A percentile compares a stretch with the other conserved stretches of the same genome.
Conservation (phyloP, 2,797 vertebrate species). For the Momotus momota region DNA sequence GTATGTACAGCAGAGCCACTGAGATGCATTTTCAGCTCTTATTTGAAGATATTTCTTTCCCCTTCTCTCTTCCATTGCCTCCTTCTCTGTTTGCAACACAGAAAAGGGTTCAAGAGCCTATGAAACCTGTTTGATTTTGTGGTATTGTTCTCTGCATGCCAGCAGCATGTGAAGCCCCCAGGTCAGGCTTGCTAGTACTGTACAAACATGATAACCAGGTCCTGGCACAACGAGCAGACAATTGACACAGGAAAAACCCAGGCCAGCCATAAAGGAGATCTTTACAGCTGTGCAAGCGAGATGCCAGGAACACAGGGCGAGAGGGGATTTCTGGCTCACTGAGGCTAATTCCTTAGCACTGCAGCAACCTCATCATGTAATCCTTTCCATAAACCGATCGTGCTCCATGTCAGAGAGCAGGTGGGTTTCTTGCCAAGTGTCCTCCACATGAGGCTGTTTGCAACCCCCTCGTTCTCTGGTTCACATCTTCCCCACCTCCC, state of each 20-base stretch:
- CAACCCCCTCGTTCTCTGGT: fast-evolving
- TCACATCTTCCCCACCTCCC: background rate
- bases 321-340: background rate
- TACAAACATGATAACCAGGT: background rate
- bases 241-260: fast-evolving
- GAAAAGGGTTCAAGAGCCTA: background rate
- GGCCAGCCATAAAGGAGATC: background rate
- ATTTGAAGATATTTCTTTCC: fast-evolving
- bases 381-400: background rate
- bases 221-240: background rate
- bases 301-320: background rate
- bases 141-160: too few relatives aligned
- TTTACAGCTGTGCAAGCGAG: background rate
- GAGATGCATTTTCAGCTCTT: background rate
- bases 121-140: background rate
- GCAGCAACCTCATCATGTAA: background rate
- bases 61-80: background rate
- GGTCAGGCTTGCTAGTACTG: background rate
- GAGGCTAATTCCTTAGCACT: background rate
- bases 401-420: background rate
- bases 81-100: background rate
- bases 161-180: background rate
- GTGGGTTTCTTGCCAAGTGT: background rate
- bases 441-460: background rate
- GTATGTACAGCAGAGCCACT: fast-evolving